These are phyloP conservation scores for Psittacara wagleri DNA, from an alignment of 2,113 vertebrate genomes.

Conservation along the genomic window DNA sequence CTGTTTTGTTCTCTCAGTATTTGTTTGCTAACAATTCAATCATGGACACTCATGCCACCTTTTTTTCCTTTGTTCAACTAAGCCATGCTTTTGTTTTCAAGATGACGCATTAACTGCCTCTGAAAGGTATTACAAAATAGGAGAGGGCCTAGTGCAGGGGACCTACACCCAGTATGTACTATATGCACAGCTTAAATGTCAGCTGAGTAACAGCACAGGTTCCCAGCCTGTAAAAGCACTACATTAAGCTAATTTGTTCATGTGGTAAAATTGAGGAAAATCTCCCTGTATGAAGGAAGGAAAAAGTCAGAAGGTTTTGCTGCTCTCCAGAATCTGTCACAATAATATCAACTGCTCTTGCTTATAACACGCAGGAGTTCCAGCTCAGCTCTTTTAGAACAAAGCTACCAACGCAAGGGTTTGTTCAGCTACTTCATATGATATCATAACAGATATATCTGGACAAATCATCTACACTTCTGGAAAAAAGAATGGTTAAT, in stretches of 20 bases:
- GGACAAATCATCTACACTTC: background rate
- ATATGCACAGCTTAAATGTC: background rate
- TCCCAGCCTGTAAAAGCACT: background rate
- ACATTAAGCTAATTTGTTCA: background rate
- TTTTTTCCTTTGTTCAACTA: background rate
- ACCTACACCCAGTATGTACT: background rate
- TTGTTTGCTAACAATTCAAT: background rate
- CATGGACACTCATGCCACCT: background rate
- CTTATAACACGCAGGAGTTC: background rate
- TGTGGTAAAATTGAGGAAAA: background rate
- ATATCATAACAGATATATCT: rapidly evolving
- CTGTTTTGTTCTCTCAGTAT: background rate
- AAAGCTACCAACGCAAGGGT: background rate
- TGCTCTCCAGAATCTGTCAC: background rate
- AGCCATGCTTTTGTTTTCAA: background rate
- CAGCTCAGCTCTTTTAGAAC: background rate
- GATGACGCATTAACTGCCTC: background rate
- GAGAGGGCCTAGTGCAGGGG: background rate
- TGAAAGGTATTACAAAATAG: background rate
- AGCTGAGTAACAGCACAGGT: background rate
- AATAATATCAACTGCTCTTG: background rate
- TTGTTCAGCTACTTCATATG: background rate
- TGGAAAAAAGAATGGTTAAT: background rate
- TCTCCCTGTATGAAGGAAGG: background rate
- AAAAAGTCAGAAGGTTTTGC: background rate